Evolutionary conservation across 2,888 invertebrate genomes (phyloP), one percentile per base, ranked within the genome.

Genomic region (Nasonovia ribisnigri): DNA sequence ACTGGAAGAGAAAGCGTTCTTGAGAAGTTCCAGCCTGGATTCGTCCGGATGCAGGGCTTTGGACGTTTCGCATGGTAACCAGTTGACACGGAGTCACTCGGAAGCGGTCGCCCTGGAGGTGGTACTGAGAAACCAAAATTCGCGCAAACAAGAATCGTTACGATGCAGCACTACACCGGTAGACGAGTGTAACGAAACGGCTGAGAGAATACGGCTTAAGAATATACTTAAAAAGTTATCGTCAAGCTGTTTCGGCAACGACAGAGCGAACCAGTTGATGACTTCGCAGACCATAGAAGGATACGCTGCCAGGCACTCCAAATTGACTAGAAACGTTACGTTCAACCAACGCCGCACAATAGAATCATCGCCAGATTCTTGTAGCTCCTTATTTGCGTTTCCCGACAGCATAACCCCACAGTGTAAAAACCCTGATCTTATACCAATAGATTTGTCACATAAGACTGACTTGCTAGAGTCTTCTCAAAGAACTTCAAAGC

Each of bases 261-360:
- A 90, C 24, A 42, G 57, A 48, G 86, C 94, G 84, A 90, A 94
- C 91, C 97, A 97, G 95, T 96, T 98, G 94, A 97, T 98, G 96
- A 96, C 97, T 95, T 98, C 98, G 54, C 98, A 98, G 94, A 98
- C 98, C 94, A 96, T 98, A 95, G 98, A 98, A 96, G 98, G 98
- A 94, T 98, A 98, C 96, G 98, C 98, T 94, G 98, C 98, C 92
- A 96, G 98, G 95, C 98, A 98, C 96, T 97, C 98, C 95, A 98
- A 98, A 96, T 97, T 98, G 95, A 97, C 98, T 92, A 98, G 98
- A 96, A 98, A 98, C 96, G 98, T 98, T 95, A 98, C 98, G 94
- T 98, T 98, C 96, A 98, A 98, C 96, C 94, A 89, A 60, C 96
- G 97, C 94, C 97, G 98, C 95, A 98, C 98, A 93, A 96, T 98